Evolutionary conservation across 2,113 vertebrate species (phyloP).

Genomic region (Phalacrocorax carbo): DNA sequence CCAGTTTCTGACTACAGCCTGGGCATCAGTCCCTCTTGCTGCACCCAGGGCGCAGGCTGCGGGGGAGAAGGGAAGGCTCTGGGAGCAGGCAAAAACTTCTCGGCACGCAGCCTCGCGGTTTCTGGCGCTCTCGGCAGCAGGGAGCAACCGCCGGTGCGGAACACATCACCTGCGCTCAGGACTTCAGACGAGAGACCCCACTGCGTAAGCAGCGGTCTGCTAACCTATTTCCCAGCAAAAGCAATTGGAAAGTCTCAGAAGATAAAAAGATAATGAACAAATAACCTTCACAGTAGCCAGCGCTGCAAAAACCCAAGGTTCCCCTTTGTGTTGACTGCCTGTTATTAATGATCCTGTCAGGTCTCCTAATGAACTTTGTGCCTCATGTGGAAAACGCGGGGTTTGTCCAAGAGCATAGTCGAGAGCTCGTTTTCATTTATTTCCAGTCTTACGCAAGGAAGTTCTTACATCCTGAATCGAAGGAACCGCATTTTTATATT

Average conservation of each 20-base stretch:
- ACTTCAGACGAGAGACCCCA: not conserved
- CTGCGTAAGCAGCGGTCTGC: not conserved
- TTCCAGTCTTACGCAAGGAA: not conserved
- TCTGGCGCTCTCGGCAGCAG: rapidly evolving
- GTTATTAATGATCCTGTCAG: slow-evolving; percentile 17
- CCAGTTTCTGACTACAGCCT: rapidly evolving
- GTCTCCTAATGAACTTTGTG: not conserved
- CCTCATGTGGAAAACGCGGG: not conserved
- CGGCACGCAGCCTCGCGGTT: rapidly evolving
- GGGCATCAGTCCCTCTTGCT: not conserved
- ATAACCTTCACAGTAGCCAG: slow-evolving; percentile 11
- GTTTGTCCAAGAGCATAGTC: not conserved
- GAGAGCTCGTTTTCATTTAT: not conserved
- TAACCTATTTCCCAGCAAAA: not conserved
- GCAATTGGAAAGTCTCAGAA: not conserved
- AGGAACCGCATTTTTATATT: not conserved
- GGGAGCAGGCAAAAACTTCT: not conserved
- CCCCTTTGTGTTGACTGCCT: not conserved
- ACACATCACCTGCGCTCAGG: not conserved
- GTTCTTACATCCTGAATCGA: not conserved
- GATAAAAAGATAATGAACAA: slow-evolving; percentile 33
- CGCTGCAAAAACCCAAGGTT: not conserved
- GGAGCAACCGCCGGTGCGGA: not conserved
- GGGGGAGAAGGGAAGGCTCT: not conserved
- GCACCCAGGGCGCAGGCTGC: rapidly evolving